Evolutionary conservation across 1,140 invertebrate genomes (phyloP).

Genomic region (Liolophura sinensis): DNA sequence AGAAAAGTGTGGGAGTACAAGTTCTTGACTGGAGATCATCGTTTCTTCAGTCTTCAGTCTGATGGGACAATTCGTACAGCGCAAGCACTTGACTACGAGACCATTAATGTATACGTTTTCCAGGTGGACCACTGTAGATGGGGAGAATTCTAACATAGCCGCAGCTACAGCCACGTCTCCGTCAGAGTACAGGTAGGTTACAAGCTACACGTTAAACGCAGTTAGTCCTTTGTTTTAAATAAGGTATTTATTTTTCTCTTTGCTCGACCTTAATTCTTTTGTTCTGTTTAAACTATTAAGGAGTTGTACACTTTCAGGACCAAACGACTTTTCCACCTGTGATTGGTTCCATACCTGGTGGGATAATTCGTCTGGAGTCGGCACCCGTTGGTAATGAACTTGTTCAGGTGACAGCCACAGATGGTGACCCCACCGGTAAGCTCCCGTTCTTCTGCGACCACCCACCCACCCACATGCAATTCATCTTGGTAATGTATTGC

Average conservation of each 20-base stretch:
- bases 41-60: conserved; percentile 15
- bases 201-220: too few species aligned
- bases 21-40: conserved; percentile 16
- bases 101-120: conserved; percentile 19
- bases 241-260: background rate
- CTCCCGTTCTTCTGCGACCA: background rate
- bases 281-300: background rate
- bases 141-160: conserved; percentile 11
- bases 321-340: conserved; percentile 26
- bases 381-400: conserved; percentile 16
- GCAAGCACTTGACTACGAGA: conserved; percentile 27
- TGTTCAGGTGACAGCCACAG: conserved; percentile 19
- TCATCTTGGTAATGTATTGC: background rate
- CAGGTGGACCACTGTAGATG: conserved; percentile 31
- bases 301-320: conserved; percentile 28
- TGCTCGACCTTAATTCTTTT: background rate
- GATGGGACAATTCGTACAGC: conserved; percentile 23
- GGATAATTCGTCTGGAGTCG: conserved; percentile 19
- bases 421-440: conserved; percentile 30
- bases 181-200: conserved; percentile 27
- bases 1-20: conserved; percentile 21
- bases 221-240: conserved; percentile 9
- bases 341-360: conserved; percentile 5
- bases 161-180: conserved; percentile 23
- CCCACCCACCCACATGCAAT: background rate